A percentile compares a stretch with the other conserved stretches of the same genome.
Conservation (phyloP, 2,888 invertebrate genomes). For the Eretmocerus hayati region DNA sequence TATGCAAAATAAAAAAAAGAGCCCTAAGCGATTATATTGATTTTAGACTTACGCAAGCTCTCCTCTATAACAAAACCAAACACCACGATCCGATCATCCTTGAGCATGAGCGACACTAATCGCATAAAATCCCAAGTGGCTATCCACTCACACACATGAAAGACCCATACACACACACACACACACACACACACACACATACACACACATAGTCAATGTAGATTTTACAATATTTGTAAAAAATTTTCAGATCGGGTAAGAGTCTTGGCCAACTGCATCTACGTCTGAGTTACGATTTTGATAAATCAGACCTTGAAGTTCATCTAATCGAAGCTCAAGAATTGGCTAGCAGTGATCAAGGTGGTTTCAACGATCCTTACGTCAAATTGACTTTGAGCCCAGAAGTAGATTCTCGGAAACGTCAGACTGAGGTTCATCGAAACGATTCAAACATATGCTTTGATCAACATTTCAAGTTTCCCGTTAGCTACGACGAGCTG, state of each 20-base stretch:
- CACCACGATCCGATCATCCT: too few species aligned
- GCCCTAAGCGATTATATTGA: too few species aligned
- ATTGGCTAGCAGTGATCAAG: conserved; percentile 74
- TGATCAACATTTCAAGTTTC: conserved; percentile 89
- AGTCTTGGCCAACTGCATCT: conserved; percentile 77
- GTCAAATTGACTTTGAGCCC: conserved; percentile 74
- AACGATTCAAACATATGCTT: conserved; percentile 83
- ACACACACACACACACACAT: too few species aligned
- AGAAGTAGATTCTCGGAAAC: conserved; percentile 74
- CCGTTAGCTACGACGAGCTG: conserved; percentile 81
- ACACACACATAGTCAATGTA: too few species aligned
- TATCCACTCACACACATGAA: too few species aligned
- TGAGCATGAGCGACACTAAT: too few species aligned
- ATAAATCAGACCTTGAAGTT: conserved; percentile 82
- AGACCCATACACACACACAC: too few species aligned
- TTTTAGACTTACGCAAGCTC: too few species aligned
- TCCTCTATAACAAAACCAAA: too few species aligned
- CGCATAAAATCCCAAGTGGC: too few species aligned
- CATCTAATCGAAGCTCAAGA: conserved; percentile 88
- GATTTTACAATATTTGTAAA: neutral
- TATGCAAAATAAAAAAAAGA: too few species aligned
- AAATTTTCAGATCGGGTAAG: conserved; percentile 52
- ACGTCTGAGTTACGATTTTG: conserved; percentile 81
- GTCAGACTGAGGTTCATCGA: conserved; percentile 77
- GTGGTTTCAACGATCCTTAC: conserved; percentile 86